These are phyloP conservation scores for Enteromius unitaeniatus DNA, from an alignment of 2,797 vertebrate genomes.

Conservation along the genomic window DNA sequence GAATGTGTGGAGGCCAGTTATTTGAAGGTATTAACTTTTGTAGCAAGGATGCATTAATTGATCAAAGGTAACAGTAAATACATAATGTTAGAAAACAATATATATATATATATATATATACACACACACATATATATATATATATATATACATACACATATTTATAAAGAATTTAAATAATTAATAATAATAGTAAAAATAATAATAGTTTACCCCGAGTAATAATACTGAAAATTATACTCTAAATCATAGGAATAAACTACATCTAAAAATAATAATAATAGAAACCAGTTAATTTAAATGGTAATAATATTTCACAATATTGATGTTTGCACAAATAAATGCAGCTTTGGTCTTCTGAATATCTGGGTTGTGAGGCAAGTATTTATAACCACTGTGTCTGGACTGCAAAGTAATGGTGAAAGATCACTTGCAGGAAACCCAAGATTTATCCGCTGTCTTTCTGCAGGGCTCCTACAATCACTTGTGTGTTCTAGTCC, in stretches of 20 bases:
- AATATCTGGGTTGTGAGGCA: background rate
- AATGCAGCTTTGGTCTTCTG: background rate
- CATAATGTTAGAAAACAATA: background rate
- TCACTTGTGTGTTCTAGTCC: constrained; percentile 13
- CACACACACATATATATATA: no score
- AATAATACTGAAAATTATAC: background rate
- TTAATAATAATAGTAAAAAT: no score
- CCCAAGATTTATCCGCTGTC: constrained; percentile 26
- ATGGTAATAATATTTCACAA: background rate
- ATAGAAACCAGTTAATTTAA: background rate
- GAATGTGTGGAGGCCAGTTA: background rate
- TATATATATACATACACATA: no score
- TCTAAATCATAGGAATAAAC: background rate
- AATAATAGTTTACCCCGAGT: background rate
- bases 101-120: no score
- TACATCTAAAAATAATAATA: background rate
- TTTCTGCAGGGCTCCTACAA: constrained; percentile 1
- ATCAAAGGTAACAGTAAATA: background rate
- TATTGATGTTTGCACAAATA: background rate
- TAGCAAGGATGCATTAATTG: background rate
- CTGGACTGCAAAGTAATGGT: background rate
- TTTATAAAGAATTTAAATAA: no score
- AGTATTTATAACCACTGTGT: background rate
- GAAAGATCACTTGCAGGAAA: background rate
- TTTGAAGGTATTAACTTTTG: background rate